phyloP scores from a whole-genome alignment of 2,113 vertebrate species.

The Poicephalus meyeri region DNA sequence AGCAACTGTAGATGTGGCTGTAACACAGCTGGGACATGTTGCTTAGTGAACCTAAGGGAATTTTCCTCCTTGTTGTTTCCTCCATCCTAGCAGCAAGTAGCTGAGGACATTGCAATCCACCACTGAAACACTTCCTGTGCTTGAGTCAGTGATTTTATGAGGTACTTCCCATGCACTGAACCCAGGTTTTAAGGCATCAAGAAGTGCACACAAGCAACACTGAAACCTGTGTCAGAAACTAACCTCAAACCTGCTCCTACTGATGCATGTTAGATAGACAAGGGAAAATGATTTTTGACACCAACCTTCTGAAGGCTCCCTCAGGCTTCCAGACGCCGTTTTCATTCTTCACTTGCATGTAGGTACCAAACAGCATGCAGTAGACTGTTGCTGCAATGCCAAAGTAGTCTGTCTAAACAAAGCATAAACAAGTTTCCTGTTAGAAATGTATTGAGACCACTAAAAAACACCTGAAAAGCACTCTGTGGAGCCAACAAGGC shows the following conservation, averaged over 20 bases:
- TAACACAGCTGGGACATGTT: rapidly evolving
- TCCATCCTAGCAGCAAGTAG: not conserved
- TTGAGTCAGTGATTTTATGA: not conserved
- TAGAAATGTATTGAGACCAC: not conserved
- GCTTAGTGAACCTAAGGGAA: not conserved
- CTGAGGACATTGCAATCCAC: not conserved
- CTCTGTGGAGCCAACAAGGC: not conserved
- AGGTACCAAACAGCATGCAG: slow-evolving; percentile 93
- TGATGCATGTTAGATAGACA: not conserved
- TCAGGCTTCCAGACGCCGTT: slow-evolving; percentile 85
- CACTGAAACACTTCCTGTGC: not conserved
- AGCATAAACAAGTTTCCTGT: not conserved
- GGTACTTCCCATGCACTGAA: not conserved
- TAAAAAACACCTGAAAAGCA: not conserved
- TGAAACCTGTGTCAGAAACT: not conserved
- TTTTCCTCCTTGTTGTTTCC: not conserved
- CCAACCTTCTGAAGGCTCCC: slow-evolving; percentile 85
- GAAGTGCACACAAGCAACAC: rapidly evolving
- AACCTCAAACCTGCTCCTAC: not conserved
- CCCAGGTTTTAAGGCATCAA: not conserved
- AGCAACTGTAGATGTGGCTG: not conserved
- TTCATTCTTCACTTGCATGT: slow-evolving; percentile 87
- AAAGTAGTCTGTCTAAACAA: slow-evolving; percentile 88
- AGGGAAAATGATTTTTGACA: not conserved
- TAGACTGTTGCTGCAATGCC: slow-evolving; percentile 90